Base-by-base conservation (phyloP, 1,140 invertebrate species). In the Thaumetopoea pityocampa region DNA sequence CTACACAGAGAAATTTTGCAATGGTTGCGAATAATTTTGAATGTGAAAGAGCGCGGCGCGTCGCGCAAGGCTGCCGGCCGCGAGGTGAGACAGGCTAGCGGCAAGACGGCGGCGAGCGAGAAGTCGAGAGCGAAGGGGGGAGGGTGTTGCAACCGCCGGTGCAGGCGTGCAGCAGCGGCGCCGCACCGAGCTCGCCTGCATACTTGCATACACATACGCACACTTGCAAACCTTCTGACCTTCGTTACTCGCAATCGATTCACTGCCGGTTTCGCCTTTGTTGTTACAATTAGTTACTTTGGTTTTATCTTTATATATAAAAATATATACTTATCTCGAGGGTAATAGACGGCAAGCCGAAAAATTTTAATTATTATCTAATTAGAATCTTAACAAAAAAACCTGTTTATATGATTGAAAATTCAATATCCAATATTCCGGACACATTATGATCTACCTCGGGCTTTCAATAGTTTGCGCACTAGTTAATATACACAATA, bases 21-120 rank as follows among this genome's bases (percentile, higher is more conserved):
- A 80, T 78, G 74, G 64, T 81, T 81, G 77, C 69, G 76, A 81
- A 84, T 84, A 84, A 84, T 84, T 84, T 82, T 82, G 76, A 85
- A 79, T 81, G 78, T 67, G 67, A 82, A 82, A 76, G 67, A 84
- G 72, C 73, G 85, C 73, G 74, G 78, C 83, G 73, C 76, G 78
- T 83, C 83, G 78, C 77, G 82, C 84, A 81, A 81, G 83, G 82
- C 76, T 76, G 71, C 76, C 80, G 78, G 74, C 71, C 73, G 74
- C 77, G 77, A 77, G 73, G 70, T 81, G 77, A 76, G 74, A 84
- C 79, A 77, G 69, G 78, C 78, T 72, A 76, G 79, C 76, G 74
- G 76, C 73, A 79, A 79, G 80, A 77, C 82, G 74, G 72, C 76
- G 67, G 61, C 72, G 77, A 80, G 77, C 66, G 80, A 83, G 79